A percentile compares a stretch with the other conserved stretches of the same genome.
phyloP scores from a whole-genome alignment of 2,888 invertebrate species.

The Arenicola marina region DNA sequence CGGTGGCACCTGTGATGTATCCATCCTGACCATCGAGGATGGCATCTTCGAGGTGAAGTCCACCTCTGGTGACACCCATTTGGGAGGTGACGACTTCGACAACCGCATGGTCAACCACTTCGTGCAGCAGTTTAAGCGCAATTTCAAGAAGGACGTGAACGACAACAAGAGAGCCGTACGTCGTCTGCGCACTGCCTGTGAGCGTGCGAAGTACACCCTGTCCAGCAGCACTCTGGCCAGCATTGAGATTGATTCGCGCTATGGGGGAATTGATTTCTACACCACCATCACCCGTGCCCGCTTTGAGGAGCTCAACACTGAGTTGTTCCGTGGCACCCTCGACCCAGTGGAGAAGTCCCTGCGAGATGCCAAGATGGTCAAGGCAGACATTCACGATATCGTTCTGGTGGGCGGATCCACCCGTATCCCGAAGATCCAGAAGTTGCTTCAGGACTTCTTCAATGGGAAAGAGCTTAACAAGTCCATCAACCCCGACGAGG shows the following conservation, averaged over 20 bases:
- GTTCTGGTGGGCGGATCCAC: conserved; percentile 88
- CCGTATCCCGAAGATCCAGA: conserved; percentile 97
- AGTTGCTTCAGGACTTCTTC: conserved; percentile 76
- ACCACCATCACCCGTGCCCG: conserved; percentile 92
- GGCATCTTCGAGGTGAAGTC: conserved; percentile 91
- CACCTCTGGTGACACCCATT: conserved; percentile 93
- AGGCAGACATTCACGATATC: conserved; percentile 77
- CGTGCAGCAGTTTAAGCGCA: conserved; percentile 58
- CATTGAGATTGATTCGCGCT: conserved; percentile 94
- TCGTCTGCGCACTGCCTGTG: conserved; percentile 88
- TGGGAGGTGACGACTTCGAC: conserved; percentile 82
- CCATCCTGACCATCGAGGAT: conserved; percentile 93
- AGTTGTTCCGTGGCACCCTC: conserved; percentile 93
- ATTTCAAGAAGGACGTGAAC: conserved; percentile 61
- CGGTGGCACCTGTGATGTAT: conserved; percentile 95
- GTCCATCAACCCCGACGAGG: conserved; percentile 62
- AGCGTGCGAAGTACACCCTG: conserved; percentile 69
- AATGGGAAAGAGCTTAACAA: conserved; percentile 62
- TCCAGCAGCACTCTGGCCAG: conserved; percentile 65
- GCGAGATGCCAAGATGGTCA: conserved; percentile 83
- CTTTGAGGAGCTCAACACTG: conserved; percentile 95
- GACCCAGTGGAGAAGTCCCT: conserved; percentile 96
- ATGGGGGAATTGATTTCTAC: conserved; percentile 95
- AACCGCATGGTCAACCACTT: conserved; percentile 61
- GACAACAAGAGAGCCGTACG: conserved; percentile 86